Evolutionary conservation across 2,888 invertebrate genomes (phyloP).

Genomic region (Lymantria monacha): DNA sequence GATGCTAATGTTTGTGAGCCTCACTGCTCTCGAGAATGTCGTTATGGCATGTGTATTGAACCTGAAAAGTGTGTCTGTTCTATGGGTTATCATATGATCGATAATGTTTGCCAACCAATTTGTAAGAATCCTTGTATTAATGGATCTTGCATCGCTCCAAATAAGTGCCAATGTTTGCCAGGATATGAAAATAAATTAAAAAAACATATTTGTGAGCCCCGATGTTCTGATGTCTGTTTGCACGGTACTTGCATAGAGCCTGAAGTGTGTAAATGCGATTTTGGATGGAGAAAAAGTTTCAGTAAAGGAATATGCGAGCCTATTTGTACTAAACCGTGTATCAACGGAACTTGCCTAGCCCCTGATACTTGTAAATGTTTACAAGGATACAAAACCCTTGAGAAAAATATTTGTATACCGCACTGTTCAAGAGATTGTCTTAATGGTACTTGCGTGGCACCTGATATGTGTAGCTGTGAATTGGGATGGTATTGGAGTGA

Average conservation of each 20-base stretch:
- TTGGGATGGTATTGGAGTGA: neutral
- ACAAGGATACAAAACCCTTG: conserved; percentile 10
- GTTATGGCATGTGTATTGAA: conserved; percentile 7
- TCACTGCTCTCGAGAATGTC: conserved; percentile 9
- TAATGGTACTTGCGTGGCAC: neutral
- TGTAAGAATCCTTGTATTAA: conserved; percentile 9
- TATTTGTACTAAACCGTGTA: conserved; percentile 6
- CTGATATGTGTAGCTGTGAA: neutral
- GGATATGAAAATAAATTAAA: conserved; percentile 1
- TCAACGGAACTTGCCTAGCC: conserved; percentile 6
- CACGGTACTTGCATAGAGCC: conserved; percentile 13
- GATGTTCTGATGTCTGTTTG: conserved; percentile 9
- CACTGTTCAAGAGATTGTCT: neutral
- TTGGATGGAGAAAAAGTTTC: conserved; percentile 6
- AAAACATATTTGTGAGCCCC: conserved; percentile 6
- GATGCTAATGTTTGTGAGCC: conserved; percentile 5
- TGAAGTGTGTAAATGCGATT: conserved; percentile 11
- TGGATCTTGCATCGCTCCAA: conserved; percentile 9
- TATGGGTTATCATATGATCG: conserved; percentile 7
- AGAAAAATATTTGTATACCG: neutral
- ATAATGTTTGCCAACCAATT: conserved; percentile 13
- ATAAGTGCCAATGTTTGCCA: conserved; percentile 8
- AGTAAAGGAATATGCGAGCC: conserved; percentile 6
- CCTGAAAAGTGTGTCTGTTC: conserved; percentile 17
- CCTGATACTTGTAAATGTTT: conserved; percentile 17